Percentiles rank a stretch among this genome's conserved stretches.
These are phyloP conservation scores for Melolontha melolontha DNA, from an alignment of 2,888 invertebrate species.

Conservation along the genomic window DNA sequence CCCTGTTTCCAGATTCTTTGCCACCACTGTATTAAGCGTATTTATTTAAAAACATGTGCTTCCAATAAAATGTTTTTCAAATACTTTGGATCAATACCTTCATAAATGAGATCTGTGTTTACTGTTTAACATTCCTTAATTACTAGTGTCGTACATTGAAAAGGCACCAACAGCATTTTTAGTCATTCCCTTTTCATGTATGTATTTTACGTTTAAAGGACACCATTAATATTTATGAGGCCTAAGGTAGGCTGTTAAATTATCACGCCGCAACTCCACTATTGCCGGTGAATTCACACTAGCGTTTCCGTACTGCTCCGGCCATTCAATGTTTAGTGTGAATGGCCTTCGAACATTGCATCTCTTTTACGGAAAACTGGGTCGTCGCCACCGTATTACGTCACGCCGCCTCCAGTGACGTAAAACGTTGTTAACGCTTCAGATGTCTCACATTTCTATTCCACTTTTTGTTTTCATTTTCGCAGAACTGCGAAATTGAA, in stretches of 20 bases:
- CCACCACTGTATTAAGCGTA: too few species aligned
- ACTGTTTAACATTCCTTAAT: constrained; percentile 5
- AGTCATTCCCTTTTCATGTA: constrained; percentile 20
- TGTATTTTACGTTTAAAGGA: not conserved
- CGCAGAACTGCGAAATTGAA: constrained; percentile 20
- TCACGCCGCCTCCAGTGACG: constrained; percentile 37
- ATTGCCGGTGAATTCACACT: constrained; percentile 3
- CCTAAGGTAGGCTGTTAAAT: not conserved
- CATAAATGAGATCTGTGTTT: not conserved
- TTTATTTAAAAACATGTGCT: too few species aligned
- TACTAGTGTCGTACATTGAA: constrained; percentile 9
- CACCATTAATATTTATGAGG: constrained; percentile 27
- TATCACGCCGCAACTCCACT: not conserved
- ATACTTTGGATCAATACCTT: too few species aligned
- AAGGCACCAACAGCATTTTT: constrained; percentile 13
- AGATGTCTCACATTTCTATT: constrained; percentile 1
- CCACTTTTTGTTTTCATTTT: constrained; percentile 9
- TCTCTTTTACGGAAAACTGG: constrained; percentile 35
- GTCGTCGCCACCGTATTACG: constrained; percentile 40
- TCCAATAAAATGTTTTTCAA: too few species aligned
- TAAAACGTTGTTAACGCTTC: constrained; percentile 28
- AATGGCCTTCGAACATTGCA: constrained; percentile 39
- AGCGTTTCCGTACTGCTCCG: not conserved
- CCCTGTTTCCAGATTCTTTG: too few species aligned
- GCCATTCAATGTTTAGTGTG: constrained; percentile 39